Conservation (phyloP, 2,113 vertebrate species). For the Pluvianellus socialis region DNA sequence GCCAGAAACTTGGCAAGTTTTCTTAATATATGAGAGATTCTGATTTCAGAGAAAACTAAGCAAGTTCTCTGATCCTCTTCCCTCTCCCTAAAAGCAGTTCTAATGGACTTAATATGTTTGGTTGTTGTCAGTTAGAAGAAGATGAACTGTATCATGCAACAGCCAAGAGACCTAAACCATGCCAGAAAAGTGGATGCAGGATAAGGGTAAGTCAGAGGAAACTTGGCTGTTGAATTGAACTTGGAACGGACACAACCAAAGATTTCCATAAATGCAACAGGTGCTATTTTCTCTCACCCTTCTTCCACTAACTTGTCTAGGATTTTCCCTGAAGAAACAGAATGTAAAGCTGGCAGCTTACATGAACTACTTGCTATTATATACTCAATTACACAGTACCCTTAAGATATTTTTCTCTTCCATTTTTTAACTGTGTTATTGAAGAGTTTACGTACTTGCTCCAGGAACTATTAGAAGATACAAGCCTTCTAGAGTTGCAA, state of each 20-base stretch:
- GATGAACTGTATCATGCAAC: neutral
- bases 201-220: neutral
- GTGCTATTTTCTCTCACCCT: neutral
- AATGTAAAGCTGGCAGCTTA: neutral
- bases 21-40: neutral
- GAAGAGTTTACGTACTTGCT: conserved; percentile 84
- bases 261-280: neutral
- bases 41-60: neutral
- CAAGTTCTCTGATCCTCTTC: neutral
- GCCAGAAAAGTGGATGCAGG: neutral
- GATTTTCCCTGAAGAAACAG: neutral
- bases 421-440: neutral
- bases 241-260: neutral
- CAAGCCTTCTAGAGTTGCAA: conserved; percentile 91
- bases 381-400: neutral
- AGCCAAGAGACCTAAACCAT: neutral
- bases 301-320: neutral
- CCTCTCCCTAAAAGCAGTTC: neutral
- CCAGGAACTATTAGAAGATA: conserved; percentile 94
- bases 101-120: neutral
- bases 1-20: neutral
- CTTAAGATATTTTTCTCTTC: neutral
- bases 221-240: neutral
- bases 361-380: neutral
- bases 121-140: neutral